Evolutionary conservation across 1,140 invertebrate species (phyloP).

Genomic region (Triops longicaudatus): DNA sequence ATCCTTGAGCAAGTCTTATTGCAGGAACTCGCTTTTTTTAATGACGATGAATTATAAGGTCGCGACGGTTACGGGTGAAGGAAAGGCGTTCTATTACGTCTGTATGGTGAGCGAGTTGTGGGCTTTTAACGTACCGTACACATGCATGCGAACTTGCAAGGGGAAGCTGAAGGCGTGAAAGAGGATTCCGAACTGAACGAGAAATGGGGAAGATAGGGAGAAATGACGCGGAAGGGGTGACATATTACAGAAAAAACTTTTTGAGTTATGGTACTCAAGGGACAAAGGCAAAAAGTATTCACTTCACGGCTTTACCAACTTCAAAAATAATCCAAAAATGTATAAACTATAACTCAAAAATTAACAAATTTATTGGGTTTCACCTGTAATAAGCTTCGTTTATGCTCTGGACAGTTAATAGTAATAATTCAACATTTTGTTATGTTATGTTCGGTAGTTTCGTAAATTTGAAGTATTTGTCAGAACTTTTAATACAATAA

Average conservation of each 20-base stretch:
- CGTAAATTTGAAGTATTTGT: no score
- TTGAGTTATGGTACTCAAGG: not conserved
- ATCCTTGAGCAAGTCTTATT: conserved; percentile 12
- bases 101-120: conserved; percentile 1
- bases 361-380: no score
- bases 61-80: not conserved
- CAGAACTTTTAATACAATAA: no score
- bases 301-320: no score
- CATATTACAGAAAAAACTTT: not conserved
- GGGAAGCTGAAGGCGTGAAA: not conserved
- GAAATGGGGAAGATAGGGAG: not conserved
- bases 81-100: conserved; percentile 7
- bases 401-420: no score
- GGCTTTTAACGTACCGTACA: not conserved
- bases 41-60: conserved; percentile 15
- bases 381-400: no score
- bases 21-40: conserved; percentile 12
- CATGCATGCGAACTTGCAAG: not conserved
- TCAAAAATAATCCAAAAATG: no score
- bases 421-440: no score
- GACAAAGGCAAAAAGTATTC: not conserved
- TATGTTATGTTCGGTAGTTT: no score
- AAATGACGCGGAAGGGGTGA: conserved; percentile 10
- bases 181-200: not conserved
- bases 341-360: no score